phyloP scores from a whole-genome alignment of 2,888 invertebrate genomes.

The Monopis laevigella region DNA sequence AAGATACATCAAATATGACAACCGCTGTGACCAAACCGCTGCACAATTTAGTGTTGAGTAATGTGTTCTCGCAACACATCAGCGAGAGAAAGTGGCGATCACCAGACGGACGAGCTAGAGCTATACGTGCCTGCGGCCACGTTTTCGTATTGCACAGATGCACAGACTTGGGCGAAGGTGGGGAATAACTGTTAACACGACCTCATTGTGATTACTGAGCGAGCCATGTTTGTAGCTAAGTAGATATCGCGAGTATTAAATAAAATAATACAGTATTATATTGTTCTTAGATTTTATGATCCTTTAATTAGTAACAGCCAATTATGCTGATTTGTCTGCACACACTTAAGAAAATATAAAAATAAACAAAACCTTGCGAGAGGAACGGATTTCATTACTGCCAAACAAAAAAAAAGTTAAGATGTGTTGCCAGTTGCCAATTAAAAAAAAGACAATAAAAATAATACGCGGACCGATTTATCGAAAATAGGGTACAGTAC shows the following conservation, averaged over 20 bases:
- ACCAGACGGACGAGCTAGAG: slow-evolving; percentile 27
- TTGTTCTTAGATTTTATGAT: no score
- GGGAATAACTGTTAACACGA: slow-evolving; percentile 30
- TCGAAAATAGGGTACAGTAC: no score
- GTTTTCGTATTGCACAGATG: slow-evolving; percentile 32
- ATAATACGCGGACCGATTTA: no score
- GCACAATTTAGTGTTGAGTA: slow-evolving; percentile 48
- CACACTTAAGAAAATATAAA: no score
- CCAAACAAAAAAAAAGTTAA: no score
- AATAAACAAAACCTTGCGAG: no score
- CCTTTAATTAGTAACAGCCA: no score
- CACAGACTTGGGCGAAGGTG: slow-evolving; percentile 27
- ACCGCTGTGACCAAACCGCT: slow-evolving; percentile 30
- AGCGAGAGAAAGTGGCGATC: slow-evolving; percentile 54
- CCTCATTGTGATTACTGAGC: slow-evolving; percentile 27
- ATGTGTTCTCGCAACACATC: slow-evolving; percentile 44
- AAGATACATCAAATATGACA: slow-evolving; percentile 20
- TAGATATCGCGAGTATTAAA: background rate
- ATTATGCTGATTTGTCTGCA: no score
- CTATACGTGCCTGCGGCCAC: slow-evolving; percentile 31
- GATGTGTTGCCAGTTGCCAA: no score
- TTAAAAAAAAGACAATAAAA: no score
- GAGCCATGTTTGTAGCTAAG: background rate
- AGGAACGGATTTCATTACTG: no score
- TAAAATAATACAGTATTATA: no score